Evolutionary conservation across 2,888 invertebrate genomes (phyloP), one percentile per base, ranked within the genome.

Genomic region (Drosophila kanekoi): DNA sequence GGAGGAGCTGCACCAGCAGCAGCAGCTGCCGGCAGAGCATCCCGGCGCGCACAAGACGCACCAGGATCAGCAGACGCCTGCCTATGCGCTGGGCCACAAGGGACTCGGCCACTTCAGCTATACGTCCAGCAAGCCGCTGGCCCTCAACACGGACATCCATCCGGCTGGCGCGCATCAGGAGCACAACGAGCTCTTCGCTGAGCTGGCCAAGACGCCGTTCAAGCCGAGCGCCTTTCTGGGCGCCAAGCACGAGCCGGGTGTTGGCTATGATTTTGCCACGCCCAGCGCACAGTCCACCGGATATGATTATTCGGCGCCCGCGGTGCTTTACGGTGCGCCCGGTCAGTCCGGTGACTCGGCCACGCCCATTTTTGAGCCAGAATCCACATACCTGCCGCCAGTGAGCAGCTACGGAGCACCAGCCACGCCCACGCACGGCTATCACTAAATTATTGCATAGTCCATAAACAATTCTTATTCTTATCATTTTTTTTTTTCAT

Each of bases 201-300:
- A 83, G 10, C 48, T 83, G 8, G 68, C 88, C 0, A 83, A 90
- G 62, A 87, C 89, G 0, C 91, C 92, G 0, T 92, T 92, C 63
- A 91, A 90, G 56, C 92, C 92, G n/a, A 92, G 92, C 18, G 80
- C 87, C 16, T 92, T 92, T 43, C 63, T 92, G 37, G 92, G 91
- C 4, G 87, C 90, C 60, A 90, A 89, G 37, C 90, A 90, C 48
- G 92, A 92, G 58, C n/a, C 68, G 1, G 76, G 81, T 44, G 43
- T 47, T 4, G 79, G 73, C 16, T 78, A 65, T 28, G 72, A 77
- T 28, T 77, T 66, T 54, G 76, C 76, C 65, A 69, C 75, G 41
- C 76, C 81, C 43, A 71, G 54, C 11, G 59, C 74, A 16, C 81
- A 87, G 41, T 87, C 79, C 0, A 44, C 67, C 1, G 90, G 88